Percentiles rank a stretch among this genome's conserved stretches.
Evolutionary conservation across 2,888 invertebrate genomes (phyloP).

Genomic region (Nomada fabriciana): DNA sequence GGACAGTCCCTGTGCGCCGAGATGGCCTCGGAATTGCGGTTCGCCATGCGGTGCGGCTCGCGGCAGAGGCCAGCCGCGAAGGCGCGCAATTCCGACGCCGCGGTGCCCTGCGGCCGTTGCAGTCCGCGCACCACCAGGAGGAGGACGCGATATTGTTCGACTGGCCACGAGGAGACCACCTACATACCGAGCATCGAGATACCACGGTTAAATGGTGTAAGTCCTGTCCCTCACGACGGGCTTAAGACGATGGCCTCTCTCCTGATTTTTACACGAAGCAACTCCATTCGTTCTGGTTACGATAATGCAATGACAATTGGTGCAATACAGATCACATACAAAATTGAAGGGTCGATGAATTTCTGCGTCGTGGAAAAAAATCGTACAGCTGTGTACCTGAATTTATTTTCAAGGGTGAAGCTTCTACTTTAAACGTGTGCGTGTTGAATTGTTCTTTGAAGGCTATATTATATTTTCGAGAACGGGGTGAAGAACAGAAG

Average conservation of each 20-base stretch:
- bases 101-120: conserved; percentile 80
- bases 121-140: conserved; percentile 79
- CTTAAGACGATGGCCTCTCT: conserved; percentile 42
- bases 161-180: conserved; percentile 81
- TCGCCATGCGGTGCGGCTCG: conserved; percentile 95
- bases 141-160: conserved; percentile 78
- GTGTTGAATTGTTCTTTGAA: too few species aligned
- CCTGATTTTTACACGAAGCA: neutral
- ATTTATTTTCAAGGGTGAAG: too few species aligned
- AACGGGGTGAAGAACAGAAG: too few species aligned
- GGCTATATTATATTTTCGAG: too few species aligned
- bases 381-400: too few species aligned
- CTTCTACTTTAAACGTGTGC: too few species aligned
- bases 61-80: conserved; percentile 92
- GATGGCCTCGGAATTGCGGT: conserved; percentile 96
- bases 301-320: too few species aligned
- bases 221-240: conserved; percentile 81
- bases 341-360: too few species aligned
- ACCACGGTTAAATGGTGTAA: conserved; percentile 84
- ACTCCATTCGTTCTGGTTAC: too few species aligned
- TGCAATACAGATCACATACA: too few species aligned
- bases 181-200: conserved; percentile 83
- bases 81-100: conserved; percentile 85
- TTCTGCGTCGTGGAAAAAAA: too few species aligned
- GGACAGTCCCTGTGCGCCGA: conserved; percentile 94